Evolutionary conservation across 2,113 vertebrate genomes (phyloP), one percentile per base, ranked within the genome.

Genomic region (Aptenodytes forsteri): DNA sequence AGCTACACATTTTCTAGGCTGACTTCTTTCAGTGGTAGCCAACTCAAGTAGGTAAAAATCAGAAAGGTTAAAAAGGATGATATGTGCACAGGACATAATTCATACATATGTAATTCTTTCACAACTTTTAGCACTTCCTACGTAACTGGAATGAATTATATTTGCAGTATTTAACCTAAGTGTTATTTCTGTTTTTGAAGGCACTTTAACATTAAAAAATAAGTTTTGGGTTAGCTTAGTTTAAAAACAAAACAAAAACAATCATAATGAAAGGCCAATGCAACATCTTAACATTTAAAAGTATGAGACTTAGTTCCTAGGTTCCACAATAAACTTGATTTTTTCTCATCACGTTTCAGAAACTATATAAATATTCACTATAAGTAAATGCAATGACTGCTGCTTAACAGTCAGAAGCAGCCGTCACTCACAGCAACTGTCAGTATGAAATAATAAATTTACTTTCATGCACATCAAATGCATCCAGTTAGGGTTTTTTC

Each of bases 11-110:
- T 95, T 95, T 79, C 79, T 73, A 85, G 14, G 18, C 29, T 55
- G 91, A 77, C 17, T 67, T 73, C 71, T 91, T 94, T 80, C 47
- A 95, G 55, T 34, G 30, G 50, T 6, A 94, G 93, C 58, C 90
- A 96, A 85, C 40, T 85, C 89, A 95, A 86, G 69, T 29, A 84
- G 69, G 70, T 88, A 67, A 92, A 91, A 96, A 80, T 7, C 34
- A 81, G 40, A 52, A 58, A 78, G 56, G 50, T 83, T 86, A 83
- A 79, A 72, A 91, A 67, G 56, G 36, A 88, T 66, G 40, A 9
- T 55, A 79, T 3, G 13, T 30, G 29, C 56, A 83, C 11, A 79
- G 44, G 58, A 83, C 27, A 40, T 83, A 85, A 93, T 62, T 95
- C 61, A 92, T 34, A 75, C 42, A 42, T 27, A 50, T 16, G 38